Conservation (phyloP, 2,888 invertebrate species). For the Oligia fasciuncula region DNA sequence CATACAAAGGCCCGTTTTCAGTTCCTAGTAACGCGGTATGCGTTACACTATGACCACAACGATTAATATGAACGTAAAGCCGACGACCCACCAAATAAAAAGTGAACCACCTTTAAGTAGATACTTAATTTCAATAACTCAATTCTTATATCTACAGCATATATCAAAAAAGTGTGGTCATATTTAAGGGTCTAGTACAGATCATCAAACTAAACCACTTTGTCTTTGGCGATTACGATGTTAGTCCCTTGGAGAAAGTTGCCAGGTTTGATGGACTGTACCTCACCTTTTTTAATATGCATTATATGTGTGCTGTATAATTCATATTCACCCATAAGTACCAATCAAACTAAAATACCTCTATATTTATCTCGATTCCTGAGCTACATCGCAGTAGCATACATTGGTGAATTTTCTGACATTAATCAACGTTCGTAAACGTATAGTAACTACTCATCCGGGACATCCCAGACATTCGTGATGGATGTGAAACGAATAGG, state of each 20-base stretch:
- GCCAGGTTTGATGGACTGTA: neutral
- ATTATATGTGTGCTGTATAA: neutral
- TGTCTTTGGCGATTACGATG: neutral
- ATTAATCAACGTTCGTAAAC: conserved; percentile 60
- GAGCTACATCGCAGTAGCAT: conserved; percentile 16
- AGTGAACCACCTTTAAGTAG: too few relatives aligned
- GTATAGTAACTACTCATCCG: conserved; percentile 65
- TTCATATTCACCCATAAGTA: neutral
- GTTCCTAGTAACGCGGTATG: neutral
- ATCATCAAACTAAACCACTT: neutral
- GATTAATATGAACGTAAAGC: neutral
- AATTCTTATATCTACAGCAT: neutral
- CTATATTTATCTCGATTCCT: conserved; percentile 26
- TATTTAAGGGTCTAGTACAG: neutral
- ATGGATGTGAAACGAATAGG: conserved; percentile 75
- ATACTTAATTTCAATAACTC: neutral
- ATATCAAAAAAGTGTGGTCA: neutral
- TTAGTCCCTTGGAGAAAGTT: neutral
- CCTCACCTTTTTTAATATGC: neutral
- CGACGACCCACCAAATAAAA: neutral
- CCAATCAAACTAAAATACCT: neutral
- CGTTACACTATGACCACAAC: neutral
- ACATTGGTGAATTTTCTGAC: conserved; percentile 38
- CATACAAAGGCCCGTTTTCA: neutral
- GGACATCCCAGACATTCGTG: conserved; percentile 65